Evolutionary conservation across 2,888 invertebrate genomes (phyloP), one percentile per base, ranked within the genome.

Genomic region (Drosophila birchii): DNA sequence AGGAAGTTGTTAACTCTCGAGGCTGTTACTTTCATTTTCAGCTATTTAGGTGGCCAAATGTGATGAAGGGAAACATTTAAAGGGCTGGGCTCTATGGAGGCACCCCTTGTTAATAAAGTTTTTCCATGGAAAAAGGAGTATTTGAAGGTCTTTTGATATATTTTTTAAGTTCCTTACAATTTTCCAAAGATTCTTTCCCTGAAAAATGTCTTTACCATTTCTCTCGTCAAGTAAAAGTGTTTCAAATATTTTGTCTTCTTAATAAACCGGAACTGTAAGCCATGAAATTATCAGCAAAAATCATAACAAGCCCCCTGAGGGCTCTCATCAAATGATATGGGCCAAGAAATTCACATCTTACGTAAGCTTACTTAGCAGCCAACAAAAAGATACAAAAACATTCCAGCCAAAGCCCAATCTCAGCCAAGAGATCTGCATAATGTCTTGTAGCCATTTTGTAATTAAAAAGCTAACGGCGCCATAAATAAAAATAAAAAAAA

Each of bases 361-460:
- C 66, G 26, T 74, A 72, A 74, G 26, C 53, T 26, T 12, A 47
- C 60, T 2, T n/a, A 55, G 56, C 36, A 20, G 61, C 3, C 62
- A 39, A 23, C 32, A 49, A 39, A 47, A 61, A 62, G 36, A n/a
- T 29, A 62, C 57, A 67, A 74, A 57, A 64, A 72, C 56, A 67
- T 69, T 56, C 62, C 39, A 49, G 44, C 32, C 56, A 44, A 11
- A 43, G 54, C 59, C 69, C 58, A 55, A 79, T 72, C 68, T 55
- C 45, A 54, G 68, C 45, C 38, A 53, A 59, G 59, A 62, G 39
- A 86, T 88, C 86, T 83, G 71, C 73, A 80, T 84, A 82, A 78
- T 79, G 84, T 83, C 88, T 86, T 84, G 88, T 84, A 59, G 71
- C 75, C 81, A 86, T 80, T 83, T 83, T 77, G 84, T 86, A 88